Percentiles rank a stretch among this genome's conserved stretches.
Evolutionary conservation across 2,888 invertebrate genomes (phyloP).

Genomic region (Hololepta plana): DNA sequence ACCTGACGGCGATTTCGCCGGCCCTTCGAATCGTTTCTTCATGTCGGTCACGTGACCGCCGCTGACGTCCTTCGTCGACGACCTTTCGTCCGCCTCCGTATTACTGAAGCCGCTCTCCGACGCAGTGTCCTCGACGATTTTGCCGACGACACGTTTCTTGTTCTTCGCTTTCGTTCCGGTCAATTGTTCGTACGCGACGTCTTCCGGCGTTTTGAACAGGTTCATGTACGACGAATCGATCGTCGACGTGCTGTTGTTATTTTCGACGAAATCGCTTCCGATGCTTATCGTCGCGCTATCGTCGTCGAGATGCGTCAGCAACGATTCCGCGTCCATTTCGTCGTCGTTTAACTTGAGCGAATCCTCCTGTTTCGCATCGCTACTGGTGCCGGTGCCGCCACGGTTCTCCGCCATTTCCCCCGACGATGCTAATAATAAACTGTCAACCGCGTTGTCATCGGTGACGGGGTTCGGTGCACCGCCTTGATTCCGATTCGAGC

Average conservation of each 20-base stretch:
- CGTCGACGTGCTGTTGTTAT: slow-evolving; percentile 5
- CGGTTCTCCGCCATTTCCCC: too few species aligned
- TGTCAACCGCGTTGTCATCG: too few species aligned
- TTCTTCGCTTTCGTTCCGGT: slow-evolving; percentile 4
- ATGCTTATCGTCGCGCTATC: slow-evolving; percentile 1
- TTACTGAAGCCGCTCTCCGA: slow-evolving; percentile 1
- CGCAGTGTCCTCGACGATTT: background rate
- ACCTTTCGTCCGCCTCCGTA: background rate
- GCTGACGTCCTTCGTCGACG: slow-evolving; percentile 2
- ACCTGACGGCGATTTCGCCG: background rate
- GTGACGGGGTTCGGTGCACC: too few species aligned
- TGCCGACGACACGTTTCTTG: slow-evolving; percentile 7
- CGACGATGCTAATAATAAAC: too few species aligned
- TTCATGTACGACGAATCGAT: slow-evolving; percentile 7
- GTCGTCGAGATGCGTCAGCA: slow-evolving; percentile 1
- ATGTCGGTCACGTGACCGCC: slow-evolving; percentile 8
- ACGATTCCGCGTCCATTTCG: background rate
- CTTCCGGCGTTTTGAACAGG: slow-evolving; percentile 8
- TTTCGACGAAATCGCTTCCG: too few species aligned
- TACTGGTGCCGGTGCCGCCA: too few species aligned
- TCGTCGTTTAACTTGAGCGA: background rate
- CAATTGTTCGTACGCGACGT: slow-evolving; percentile 7
- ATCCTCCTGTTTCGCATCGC: background rate
- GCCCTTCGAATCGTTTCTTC: slow-evolving; percentile 8
- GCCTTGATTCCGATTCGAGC: too few species aligned